Conservation (phyloP, 2,113 vertebrate species). For the Aptenodytes patagonicus region DNA sequence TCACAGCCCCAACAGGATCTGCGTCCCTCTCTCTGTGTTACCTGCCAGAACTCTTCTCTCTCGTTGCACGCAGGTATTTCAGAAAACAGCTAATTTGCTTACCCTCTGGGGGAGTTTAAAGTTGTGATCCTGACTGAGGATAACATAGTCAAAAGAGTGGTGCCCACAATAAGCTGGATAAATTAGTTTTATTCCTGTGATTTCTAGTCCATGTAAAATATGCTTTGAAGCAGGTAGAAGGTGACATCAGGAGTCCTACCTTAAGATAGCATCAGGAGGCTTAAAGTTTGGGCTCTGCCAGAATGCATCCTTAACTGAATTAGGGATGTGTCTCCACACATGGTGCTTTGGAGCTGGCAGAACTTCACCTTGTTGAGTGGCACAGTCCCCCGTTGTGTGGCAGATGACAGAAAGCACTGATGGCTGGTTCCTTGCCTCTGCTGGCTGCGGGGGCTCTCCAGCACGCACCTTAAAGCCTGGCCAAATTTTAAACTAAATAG, state of each 20-base stretch:
- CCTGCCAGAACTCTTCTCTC: not conserved
- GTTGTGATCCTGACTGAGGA: not conserved
- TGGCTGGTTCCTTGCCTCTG: not conserved
- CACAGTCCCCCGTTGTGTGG: not conserved
- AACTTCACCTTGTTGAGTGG: not conserved
- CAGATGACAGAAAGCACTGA: not conserved
- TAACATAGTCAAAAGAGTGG: not conserved
- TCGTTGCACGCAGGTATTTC: not conserved
- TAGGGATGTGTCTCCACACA: not conserved
- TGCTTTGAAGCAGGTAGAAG: not conserved
- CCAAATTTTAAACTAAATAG: not conserved
- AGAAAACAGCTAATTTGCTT: not conserved
- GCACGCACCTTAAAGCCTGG: not conserved
- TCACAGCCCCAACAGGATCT: not conserved
- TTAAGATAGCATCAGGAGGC: not conserved
- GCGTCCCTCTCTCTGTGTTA: not conserved
- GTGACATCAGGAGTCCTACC: not conserved
- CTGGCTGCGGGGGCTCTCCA: not conserved
- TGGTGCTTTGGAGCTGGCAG: not conserved
- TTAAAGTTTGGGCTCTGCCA: not conserved
- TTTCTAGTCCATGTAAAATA: not conserved
- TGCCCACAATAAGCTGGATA: not conserved
- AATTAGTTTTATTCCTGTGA: not conserved
- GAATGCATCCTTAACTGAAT: not conserved
- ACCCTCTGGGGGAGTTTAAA: not conserved